These are phyloP conservation scores for Pangasius macronema DNA, from an alignment of 2,797 vertebrate genomes.

Conservation along the genomic window DNA sequence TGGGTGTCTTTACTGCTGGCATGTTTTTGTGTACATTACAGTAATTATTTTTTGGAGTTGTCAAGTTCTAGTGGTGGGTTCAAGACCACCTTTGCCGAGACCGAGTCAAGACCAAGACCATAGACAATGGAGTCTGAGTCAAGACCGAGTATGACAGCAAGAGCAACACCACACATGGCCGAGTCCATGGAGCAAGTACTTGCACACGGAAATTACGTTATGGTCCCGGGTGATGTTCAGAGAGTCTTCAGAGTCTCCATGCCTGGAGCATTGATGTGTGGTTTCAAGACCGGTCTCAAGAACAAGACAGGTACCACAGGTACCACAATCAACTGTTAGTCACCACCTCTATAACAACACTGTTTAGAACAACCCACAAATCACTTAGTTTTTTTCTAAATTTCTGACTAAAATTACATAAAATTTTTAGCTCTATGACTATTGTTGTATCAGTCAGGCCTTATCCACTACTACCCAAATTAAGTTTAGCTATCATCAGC, in stretches of 20 bases:
- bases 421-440: not conserved
- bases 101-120: not conserved
- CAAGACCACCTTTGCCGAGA: not conserved
- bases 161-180: too few relatives aligned
- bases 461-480: not conserved
- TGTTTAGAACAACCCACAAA: not conserved
- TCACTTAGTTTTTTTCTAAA: too few relatives aligned
- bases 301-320: not conserved
- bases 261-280: not conserved
- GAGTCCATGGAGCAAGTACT: not conserved
- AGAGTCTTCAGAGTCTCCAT: too few relatives aligned
- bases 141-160: not conserved
- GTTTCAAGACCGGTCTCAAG: not conserved
- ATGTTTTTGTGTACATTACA: too few relatives aligned
- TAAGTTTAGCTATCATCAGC: not conserved
- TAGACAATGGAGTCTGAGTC: not conserved
- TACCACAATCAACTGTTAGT: not conserved
- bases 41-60: not conserved
- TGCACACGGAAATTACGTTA: not conserved
- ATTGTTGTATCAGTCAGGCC: not conserved
- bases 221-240: too few relatives aligned
- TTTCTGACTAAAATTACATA: not conserved
- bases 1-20: too few relatives aligned
- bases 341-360: not conserved
- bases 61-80: not conserved